Evolutionary conservation across 2,797 vertebrate genomes (phyloP), one percentile per base, ranked within the genome.

Genomic region (Eupleurogrammus muticus): DNA sequence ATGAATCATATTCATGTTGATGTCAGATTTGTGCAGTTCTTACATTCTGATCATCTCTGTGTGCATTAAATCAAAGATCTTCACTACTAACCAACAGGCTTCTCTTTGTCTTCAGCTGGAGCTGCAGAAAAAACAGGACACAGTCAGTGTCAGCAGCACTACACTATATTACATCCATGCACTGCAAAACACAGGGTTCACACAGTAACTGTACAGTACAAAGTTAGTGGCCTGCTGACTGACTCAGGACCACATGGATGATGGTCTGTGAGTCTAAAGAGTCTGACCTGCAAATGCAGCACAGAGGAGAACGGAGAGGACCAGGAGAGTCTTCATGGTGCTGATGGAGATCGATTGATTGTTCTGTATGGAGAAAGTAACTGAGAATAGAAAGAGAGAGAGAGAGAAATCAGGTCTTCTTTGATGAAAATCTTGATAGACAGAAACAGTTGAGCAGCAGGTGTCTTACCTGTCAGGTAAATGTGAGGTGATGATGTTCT

Each of bases 261-360:
- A 50, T 9, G 14, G 7, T 28, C 1, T 40, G n/a, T 55, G 19
- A 42, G 2, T 48, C 21, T 56, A 17, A 42, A 42, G 38, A 14
- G 38, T 42, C 38, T 42, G 16, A 79, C 75, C 75, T 73, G 75
- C 66, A 69, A 28, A 50, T 44, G 76, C 66, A 73, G 50, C 65
- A 59, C 44, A 73, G 35, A 79, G 42, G 44, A 79, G 49, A 13
- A 69, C 6, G 2, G 65, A 59, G 36, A 73, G 54, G 44, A 73
- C 42, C 44, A 73, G 24, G 42, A 69, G 2, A 9, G 44, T 63
- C 65, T 73, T 79, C 70, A 73, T 79, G 60, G 9, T 73, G 66
- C 59, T 17, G 55, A 20, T 38, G 16, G 40, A 42, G 14, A 44
- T 44, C 28, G 1, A 62, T 11, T 6, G 21, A 36, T 35, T 6